Evolutionary conservation across 2,113 vertebrate genomes (phyloP), one percentile per base, ranked within the genome.

Genomic region (Phalacrocorax aristotelis): DNA sequence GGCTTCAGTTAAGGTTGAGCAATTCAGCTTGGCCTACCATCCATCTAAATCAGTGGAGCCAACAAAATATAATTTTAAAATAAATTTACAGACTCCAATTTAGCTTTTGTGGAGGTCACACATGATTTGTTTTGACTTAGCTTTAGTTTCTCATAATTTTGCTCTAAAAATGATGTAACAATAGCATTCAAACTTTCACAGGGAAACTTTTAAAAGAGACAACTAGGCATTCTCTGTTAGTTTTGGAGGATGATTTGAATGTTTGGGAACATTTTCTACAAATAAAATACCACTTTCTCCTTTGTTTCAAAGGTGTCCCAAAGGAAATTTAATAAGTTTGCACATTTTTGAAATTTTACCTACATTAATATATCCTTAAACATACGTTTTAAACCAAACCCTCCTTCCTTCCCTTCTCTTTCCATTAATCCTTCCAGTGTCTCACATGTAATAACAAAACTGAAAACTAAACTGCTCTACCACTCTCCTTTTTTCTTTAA

Each of bases 1-100:
- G 88, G 65, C 94, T 97, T 95, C 77, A 76, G 92, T 95, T 95
- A 81, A 54, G 94, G 94, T 87, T 95, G 95, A 96, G 77, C 22
- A 61, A 93, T 95, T 96, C 62, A 90, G 40, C 65, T 90, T 97
- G 94, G 83, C 94, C 86, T 92, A 38, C 4, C 0, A 30, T 72
- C 61, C 55, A 89, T 89, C 16, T 84, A 49, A 52, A 90, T 75
- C 20, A 93, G 60, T 95, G 34, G 0, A 89, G 5, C 13, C 65
- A 90, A 88, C 12, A 75, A 89, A 89, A 77, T 64, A 72, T 55
- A 0, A 71, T 49, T 93, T 58, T 61, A 61, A 90, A 90, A 93
- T 82, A 83, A 94, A 68, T 49, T 26, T 75, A 68, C 55, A 77
- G 76, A 23, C 54, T 93, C 76, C 34, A 86, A 8, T 95, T 91